These are phyloP conservation scores for Dermatemys mawii DNA, from an alignment of 2,113 vertebrate genomes.

Conservation along the genomic window DNA sequence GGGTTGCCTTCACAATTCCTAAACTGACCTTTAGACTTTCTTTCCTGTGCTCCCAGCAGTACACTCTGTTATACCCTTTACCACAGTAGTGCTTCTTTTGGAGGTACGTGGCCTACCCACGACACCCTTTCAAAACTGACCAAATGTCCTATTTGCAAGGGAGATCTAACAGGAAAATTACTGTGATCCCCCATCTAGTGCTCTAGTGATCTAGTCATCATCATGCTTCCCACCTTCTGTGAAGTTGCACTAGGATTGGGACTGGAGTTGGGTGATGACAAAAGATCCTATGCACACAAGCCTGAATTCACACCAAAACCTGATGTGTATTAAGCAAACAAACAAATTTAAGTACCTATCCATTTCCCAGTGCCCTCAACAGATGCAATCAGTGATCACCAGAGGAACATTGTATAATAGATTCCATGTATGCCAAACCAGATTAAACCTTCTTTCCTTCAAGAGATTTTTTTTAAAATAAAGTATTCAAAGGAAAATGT, in stretches of 20 bases:
- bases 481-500: background rate
- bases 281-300: background rate
- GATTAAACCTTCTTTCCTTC: background rate
- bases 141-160: background rate
- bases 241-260: background rate
- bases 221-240: background rate
- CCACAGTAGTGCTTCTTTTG: background rate
- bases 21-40: background rate
- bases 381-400: background rate
- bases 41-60: background rate
- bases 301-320: background rate
- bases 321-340: background rate
- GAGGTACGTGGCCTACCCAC: background rate
- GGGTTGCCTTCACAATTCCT: background rate
- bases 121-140: background rate
- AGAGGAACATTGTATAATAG: background rate
- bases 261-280: background rate
- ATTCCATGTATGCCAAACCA: background rate
- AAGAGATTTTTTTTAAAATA: background rate
- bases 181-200: background rate
- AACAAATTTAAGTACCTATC: background rate
- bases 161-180: background rate
- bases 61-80: background rate
- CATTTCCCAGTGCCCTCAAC: background rate
- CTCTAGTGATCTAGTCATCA: background rate